Percentiles rank a stretch among this genome's conserved stretches.
These are phyloP conservation scores for Lepeophtheirus nordmannii DNA, from an alignment of 2,888 invertebrate species.

Conservation along the genomic window DNA sequence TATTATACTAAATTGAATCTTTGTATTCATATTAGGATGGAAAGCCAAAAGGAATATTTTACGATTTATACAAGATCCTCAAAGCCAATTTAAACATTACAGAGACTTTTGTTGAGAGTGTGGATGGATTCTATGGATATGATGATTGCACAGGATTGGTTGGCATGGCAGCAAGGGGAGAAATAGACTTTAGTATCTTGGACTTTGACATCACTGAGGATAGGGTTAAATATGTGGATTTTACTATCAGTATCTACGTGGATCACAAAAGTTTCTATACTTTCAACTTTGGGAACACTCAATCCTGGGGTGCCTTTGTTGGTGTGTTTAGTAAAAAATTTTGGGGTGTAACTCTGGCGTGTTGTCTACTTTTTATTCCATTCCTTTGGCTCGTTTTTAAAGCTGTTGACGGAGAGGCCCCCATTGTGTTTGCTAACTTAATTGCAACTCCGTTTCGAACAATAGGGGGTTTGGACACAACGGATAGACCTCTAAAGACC, in stretches of 20 bases:
- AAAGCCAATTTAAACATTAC: not conserved
- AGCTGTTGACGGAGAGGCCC: not conserved
- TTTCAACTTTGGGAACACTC: not conserved
- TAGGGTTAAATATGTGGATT: not conserved
- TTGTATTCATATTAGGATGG: not conserved
- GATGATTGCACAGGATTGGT: not conserved
- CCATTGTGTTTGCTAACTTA: not conserved
- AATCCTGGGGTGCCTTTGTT: slow-evolving; percentile 6
- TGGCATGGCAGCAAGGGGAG: not conserved
- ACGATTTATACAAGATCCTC: not conserved
- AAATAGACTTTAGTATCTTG: not conserved
- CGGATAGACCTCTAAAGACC: not conserved
- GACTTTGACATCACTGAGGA: not conserved
- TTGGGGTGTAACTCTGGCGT: not conserved
- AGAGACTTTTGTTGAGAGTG: slow-evolving; percentile 2
- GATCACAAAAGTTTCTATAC: not conserved
- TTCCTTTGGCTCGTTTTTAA: slow-evolving; percentile 3
- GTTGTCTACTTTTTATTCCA: not conserved
- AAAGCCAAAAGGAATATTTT: not conserved
- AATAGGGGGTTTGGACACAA: not conserved
- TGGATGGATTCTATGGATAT: not conserved
- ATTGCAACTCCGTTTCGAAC: not conserved
- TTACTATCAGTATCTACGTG: not conserved
- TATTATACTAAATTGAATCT: not conserved
- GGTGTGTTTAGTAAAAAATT: slow-evolving; percentile 2